Evolutionary conservation across 2,797 vertebrate genomes (phyloP).

Genomic region (Nannoperca australis): DNA sequence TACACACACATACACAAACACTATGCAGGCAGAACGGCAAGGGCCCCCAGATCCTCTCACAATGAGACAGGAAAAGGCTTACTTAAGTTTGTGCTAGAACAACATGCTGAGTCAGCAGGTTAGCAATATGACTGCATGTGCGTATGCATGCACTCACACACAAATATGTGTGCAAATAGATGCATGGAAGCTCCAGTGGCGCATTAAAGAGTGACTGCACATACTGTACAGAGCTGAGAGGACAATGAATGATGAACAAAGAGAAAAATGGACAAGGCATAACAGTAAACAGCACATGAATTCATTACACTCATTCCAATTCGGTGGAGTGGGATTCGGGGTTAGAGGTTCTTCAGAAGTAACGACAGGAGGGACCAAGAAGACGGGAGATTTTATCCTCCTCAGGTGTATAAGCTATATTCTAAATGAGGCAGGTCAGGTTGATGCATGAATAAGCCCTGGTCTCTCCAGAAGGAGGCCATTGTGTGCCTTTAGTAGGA

Average conservation of each 20-base stretch:
- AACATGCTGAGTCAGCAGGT: constrained; percentile 73
- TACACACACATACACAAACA: constrained; percentile 47
- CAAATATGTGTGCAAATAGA: constrained; percentile 25
- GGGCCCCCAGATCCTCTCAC: constrained; percentile 62
- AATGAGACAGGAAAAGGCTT: constrained; percentile 70
- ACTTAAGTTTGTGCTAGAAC: constrained; percentile 61
- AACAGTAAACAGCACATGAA: constrained; percentile 22
- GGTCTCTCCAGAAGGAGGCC: constrained; percentile 55
- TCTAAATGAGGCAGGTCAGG: constrained; percentile 31
- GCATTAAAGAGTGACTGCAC: constrained; percentile 29
- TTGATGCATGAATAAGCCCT: constrained; percentile 55
- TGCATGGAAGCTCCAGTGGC: constrained; percentile 13
- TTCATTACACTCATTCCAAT: constrained; percentile 3
- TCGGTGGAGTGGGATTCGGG: not conserved
- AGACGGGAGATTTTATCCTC: constrained; percentile 23
- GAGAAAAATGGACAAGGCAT: constrained; percentile 12
- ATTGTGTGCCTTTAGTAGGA: constrained; percentile 70
- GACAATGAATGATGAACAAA: constrained; percentile 35
- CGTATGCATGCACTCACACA: constrained; percentile 15
- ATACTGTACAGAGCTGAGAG: constrained; percentile 15
- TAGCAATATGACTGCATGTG: constrained; percentile 53
- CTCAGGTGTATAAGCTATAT: constrained; percentile 41
- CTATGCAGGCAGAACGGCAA: constrained; percentile 45
- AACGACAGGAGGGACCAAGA: constrained; percentile 5
- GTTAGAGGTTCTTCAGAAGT: not conserved